Conservation (phyloP, 2,797 vertebrate species). For the Rhabdophis nuchalis region DNA sequence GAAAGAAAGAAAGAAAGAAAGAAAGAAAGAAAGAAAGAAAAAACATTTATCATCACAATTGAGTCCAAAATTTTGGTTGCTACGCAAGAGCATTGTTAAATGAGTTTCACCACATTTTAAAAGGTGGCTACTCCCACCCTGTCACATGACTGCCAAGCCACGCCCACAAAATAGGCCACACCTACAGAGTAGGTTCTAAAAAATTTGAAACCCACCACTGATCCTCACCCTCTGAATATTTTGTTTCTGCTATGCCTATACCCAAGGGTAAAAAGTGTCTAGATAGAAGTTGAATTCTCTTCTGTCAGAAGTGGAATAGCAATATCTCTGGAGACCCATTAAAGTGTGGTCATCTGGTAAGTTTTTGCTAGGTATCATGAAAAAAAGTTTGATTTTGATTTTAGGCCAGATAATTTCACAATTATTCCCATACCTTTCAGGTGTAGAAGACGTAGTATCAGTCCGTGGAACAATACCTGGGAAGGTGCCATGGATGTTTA, state of each 20-base stretch:
- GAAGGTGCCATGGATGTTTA: neutral
- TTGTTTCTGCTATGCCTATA: neutral
- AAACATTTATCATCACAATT: too few species aligned
- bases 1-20: too few species aligned
- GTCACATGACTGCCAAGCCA: too few species aligned
- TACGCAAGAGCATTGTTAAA: too few species aligned
- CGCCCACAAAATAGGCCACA: too few species aligned
- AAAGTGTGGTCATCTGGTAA: neutral
- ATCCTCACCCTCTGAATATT: neutral
- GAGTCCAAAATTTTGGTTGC: too few species aligned
- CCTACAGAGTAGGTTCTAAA: too few species aligned
- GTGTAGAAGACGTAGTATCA: neutral
- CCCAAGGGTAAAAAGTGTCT: neutral
- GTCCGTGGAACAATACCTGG: neutral
- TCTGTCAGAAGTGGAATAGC: neutral
- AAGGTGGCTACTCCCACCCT: too few species aligned
- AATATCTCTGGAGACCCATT: neutral
- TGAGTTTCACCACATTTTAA: too few species aligned
- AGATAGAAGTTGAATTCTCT: neutral
- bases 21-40: too few species aligned
- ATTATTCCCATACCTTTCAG: neutral
- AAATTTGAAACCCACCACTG: too few species aligned
- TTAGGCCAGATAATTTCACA: neutral
- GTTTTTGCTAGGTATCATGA: neutral
- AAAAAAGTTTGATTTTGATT: neutral